phyloP scores from a whole-genome alignment of 1,140 invertebrate species.

The Trinorchestia longiramus region DNA sequence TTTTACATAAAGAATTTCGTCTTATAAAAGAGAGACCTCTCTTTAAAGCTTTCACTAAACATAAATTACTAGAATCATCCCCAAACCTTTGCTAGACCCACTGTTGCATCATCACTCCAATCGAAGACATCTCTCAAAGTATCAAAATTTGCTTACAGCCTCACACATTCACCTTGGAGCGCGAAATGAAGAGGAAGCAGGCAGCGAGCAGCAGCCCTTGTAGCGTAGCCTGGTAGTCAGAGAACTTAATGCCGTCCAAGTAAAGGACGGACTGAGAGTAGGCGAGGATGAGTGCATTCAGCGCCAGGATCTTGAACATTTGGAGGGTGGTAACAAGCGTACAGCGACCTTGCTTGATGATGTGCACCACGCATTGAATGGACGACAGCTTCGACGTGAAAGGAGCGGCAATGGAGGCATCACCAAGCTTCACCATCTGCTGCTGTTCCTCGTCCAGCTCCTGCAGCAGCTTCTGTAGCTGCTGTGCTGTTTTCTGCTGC shows the following conservation, averaged over 20 bases:
- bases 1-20: too few relatives aligned
- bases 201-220: constrained; percentile 90
- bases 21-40: too few relatives aligned
- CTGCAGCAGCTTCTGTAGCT: constrained; percentile 84
- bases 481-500: constrained; percentile 67
- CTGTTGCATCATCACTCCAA: too few relatives aligned
- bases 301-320: constrained; percentile 99
- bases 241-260: constrained; percentile 97
- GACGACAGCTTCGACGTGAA: constrained; percentile 98
- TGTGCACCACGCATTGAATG: constrained; percentile 96
- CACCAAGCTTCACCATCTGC: constrained; percentile 93
- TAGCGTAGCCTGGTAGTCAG: constrained; percentile 97
- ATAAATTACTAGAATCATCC: too few relatives aligned
- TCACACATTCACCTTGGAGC: constrained; percentile 84
- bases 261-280: constrained; percentile 99
- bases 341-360: constrained; percentile 99
- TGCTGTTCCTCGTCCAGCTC: constrained; percentile 91
- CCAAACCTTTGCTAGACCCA: too few relatives aligned
- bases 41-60: too few relatives aligned
- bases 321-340: constrained; percentile 98
- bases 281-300: constrained; percentile 97
- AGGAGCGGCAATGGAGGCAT: constrained; percentile 98
- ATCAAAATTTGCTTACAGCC: neutral
- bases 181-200: constrained; percentile 98
- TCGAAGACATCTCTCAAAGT: too few relatives aligned